A percentile compares a stretch with the other conserved stretches of the same genome.
These are phyloP conservation scores for Saiga tatarica DNA, from an alignment of 2,113 vertebrate genomes.

Conservation along the genomic window DNA sequence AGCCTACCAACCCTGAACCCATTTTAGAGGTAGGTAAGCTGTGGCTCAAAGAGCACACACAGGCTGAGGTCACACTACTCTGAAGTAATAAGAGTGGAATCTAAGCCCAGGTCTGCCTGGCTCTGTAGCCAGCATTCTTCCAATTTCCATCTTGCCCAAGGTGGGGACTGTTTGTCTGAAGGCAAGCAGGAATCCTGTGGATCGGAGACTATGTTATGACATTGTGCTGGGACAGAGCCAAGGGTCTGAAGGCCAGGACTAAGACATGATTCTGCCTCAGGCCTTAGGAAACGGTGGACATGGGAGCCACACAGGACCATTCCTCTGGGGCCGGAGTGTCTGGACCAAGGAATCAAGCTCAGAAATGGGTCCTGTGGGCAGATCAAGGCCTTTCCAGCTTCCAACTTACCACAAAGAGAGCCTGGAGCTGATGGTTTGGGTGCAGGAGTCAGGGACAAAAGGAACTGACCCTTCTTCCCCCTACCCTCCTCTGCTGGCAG, in stretches of 20 bases:
- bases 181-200: not conserved
- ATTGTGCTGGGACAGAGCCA: not conserved
- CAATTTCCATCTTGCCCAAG: not conserved
- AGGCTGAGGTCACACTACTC: not conserved
- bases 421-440: not conserved
- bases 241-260: not conserved
- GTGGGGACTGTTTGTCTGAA: not conserved
- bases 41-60: not conserved
- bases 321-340: not conserved
- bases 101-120: not conserved
- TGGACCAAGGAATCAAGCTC: not conserved
- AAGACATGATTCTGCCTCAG: not conserved
- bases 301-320: not conserved
- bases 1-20: not conserved
- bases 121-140: not conserved
- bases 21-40: not conserved
- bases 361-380: not conserved
- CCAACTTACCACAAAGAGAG: not conserved
- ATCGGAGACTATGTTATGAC: not conserved
- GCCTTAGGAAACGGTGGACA: not conserved
- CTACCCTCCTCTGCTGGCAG: not conserved
- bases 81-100: not conserved
- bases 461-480: not conserved
- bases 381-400: not conserved
- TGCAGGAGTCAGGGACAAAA: not conserved